Evolutionary conservation across 2,113 vertebrate genomes (phyloP), one percentile per base, ranked within the genome.

Genomic region (Centropus bengalensis): DNA sequence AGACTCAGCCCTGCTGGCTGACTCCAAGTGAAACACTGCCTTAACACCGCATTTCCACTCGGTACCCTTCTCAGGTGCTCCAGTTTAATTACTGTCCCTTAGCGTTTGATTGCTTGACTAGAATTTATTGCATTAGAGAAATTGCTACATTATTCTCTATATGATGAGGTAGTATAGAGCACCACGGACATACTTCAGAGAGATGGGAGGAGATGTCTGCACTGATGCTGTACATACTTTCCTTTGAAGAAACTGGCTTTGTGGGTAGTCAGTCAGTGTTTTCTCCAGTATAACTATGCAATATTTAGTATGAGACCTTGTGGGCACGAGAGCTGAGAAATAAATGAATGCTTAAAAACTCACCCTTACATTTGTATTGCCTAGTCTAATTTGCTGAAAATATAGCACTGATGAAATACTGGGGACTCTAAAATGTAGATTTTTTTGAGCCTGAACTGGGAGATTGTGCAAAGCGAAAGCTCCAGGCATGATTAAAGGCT

Each of bases 161-260:
- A 49, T 42, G 60, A 42, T 10, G 32, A 67, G 26, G 33, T n/a
- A 16, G 10, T 59, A 27, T 17, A 52, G 32, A 52, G 23, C 23
- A 24, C 23, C 16, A 14, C 4, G n/a, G 66, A 12, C 0, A 1
- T 27, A 21, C 17, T 68, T 79, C 52, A 80, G 71, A 69, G 55
- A 80, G 55, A 33, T 8, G 63, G 38, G 0, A 5, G 71, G 79
- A 68, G 18, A 32, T 27, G 22, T 16, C 64, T 59, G 36, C 30
- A 9, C 23, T 0, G 3, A 64, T 64, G 44, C 26, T 54, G 13
- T 6, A 3, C 0, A 2, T 74, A 20, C 36, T 38, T 62, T 47
- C 62, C 55, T 90, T 26, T 71, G 52, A 40, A 60, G 47, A 33
- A 52, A 12, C 8, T 45, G 54, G 24, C 9, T 40, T 66, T 30